Evolutionary conservation across 1,140 invertebrate species (phyloP).

Genomic region (Dryas iulia): DNA sequence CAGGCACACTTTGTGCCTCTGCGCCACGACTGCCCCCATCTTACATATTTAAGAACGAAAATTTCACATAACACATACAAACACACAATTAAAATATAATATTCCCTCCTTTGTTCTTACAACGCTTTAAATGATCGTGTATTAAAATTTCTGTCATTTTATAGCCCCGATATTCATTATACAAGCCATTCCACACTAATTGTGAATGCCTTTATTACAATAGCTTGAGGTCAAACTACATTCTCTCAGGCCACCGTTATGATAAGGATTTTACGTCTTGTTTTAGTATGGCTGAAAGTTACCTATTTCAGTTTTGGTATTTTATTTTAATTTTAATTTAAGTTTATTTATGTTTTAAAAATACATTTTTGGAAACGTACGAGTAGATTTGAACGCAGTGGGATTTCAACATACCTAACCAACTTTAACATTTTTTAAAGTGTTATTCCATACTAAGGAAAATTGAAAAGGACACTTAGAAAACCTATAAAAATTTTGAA

Average conservation of each 20-base stretch:
- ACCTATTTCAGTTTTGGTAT: not conserved
- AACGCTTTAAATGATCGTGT: not conserved
- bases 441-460: too few relatives aligned
- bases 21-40: too few relatives aligned
- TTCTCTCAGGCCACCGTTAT: not conserved
- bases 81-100: not conserved
- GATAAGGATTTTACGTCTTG: conserved; percentile 1
- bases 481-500: too few relatives aligned
- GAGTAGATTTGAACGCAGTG: too few relatives aligned
- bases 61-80: not conserved
- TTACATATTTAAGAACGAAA: not conserved
- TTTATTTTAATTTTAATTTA: not conserved
- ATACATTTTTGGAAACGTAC: too few relatives aligned
- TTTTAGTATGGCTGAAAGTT: not conserved
- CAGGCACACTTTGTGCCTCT: too few relatives aligned
- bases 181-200: conserved; percentile 1
- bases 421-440: too few relatives aligned
- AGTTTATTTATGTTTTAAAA: too few relatives aligned
- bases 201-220: conserved; percentile 4
- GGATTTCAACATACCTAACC: too few relatives aligned
- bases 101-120: not conserved
- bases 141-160: not conserved
- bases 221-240: conserved; percentile 3
- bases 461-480: too few relatives aligned
- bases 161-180: not conserved